Base-by-base conservation (phyloP, 2,113 vertebrate species). In the Phylloscopus trochilus region DNA sequence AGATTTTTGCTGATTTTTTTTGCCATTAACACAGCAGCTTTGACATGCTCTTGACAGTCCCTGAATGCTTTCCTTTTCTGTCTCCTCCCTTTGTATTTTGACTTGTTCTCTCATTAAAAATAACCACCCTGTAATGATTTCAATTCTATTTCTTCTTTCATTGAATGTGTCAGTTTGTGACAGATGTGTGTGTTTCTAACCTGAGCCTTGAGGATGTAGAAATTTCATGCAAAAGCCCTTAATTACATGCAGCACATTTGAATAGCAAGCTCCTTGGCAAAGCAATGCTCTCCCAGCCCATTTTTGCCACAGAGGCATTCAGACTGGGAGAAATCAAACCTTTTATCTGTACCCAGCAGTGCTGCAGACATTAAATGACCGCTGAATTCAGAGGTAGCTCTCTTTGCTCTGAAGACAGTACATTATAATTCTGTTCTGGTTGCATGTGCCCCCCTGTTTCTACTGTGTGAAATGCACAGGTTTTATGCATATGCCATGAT, bases 71-170 rank as follows among this genome's bases (percentile, higher is more conserved):
- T 72, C 4, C 5, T 73, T 78, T 82, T 52, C 75, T 46, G 27
- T 49, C 44, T 79, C n/a, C 11, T 93, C 89, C 37, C 55, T 93
- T 83, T 70, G 44, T 89, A 49, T 82, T 93, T 92, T 75, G 22
- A 64, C 49, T 89, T 64, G 44, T 55, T 81, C 13, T 73, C 39
- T 60, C 30, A 49, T 58, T 91, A 79, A 87, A 92, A 94, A 87
- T 81, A 92, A 63, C 30, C 19, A 60, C 24, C 0, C 2, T 53
- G 28, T 14, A 84, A 67, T 37, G 24, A 91, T 52, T 91, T 88
- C 49, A 68, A 60, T 37, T 46, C 13, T 49, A 59, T 70, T 91
- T 75, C 55, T 44, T 60, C 44, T 82, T 84, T 78, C 37, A 55
- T 35, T 72, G 55, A 67, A 76, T 13, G 8, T 51, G 58, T 79